These are phyloP conservation scores for Orchesella flavescens DNA, from an alignment of 2,888 invertebrate species.

Conservation along the genomic window DNA sequence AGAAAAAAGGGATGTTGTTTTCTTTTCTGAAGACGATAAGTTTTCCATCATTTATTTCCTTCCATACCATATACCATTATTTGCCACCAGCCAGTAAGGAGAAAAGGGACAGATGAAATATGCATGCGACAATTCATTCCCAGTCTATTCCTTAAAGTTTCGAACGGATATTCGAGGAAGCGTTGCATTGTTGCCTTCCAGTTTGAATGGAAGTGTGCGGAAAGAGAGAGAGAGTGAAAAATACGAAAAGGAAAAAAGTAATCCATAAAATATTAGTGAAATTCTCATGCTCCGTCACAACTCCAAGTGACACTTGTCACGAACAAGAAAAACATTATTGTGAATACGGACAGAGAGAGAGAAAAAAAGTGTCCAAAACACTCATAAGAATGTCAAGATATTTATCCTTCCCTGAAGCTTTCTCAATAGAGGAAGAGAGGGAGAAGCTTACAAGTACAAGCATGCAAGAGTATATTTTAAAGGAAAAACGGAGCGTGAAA, in stretches of 20 bases:
- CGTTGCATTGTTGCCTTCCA: no score
- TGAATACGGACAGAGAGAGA: constrained; percentile 33
- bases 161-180: no score
- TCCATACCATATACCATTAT: not conserved
- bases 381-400: constrained; percentile 38
- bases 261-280: constrained; percentile 64
- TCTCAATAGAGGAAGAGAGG: not conserved
- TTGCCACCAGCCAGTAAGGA: constrained; percentile 30
- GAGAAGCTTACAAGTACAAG: not conserved
- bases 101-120: constrained; percentile 58
- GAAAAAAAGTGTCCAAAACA: constrained; percentile 63
- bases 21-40: constrained; percentile 37
- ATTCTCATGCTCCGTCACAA: constrained; percentile 64
- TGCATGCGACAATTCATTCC: constrained; percentile 64
- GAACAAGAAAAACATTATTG: constrained; percentile 52
- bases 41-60: constrained; percentile 58
- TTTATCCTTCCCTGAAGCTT: no score
- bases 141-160: not conserved
- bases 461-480: not conserved
- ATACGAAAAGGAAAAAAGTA: constrained; percentile 26
- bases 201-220: no score
- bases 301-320: constrained; percentile 64
- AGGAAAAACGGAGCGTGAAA: constrained; percentile 43
- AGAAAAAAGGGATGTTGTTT: constrained; percentile 30
- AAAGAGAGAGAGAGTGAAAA: not conserved